Base-by-base conservation (phyloP, 1,140 invertebrate genomes). In the Popillia japonica region DNA sequence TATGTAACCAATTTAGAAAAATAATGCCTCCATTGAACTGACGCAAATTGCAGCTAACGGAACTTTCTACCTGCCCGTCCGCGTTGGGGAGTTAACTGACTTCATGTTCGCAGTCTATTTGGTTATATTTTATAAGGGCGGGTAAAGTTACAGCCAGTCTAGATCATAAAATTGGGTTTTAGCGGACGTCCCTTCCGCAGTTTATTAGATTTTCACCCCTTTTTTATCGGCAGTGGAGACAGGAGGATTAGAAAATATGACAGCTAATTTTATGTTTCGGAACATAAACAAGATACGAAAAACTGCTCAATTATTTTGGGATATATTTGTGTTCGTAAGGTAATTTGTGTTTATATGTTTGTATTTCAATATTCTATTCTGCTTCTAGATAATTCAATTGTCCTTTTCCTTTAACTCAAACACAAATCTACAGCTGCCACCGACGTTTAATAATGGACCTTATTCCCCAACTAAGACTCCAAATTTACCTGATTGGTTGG, bases 91-190 rank as follows among this genome's bases (percentile, higher is more conserved):
- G 48, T 55, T 17, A 17, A 55, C 48, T 55, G 14, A 7, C 6
- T 55, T 55, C 48, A 55, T 55, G 48, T 55, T 55, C 14, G n/a
- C 48, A 55, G 48, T 55, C 48, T 20, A 55, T 55, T 55, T 55
- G 48, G 48, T 55, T 55, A 55, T n/a, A 55, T 55, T 55, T 55
- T 55, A 55, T 55, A 17, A n/a, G 2, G 48, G 48, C 14, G 17
- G 10, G 6, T 17, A 17, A 55, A 55, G 48, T 55, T 55, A 55
- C 17, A 55, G 17, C 17, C 6, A 14, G 17, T 14, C 48, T 6
- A 17, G 6, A 55, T 55, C 48, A 17, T 55, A 55, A 55, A 55
- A 55, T 55, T 55, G n/a, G 6, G 48, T 17, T 3, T 17, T 17
- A 17, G 11, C 48, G 48, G 14, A 55, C 48, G 14, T 55, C 17